Base-by-base conservation (phyloP, 2,113 vertebrate genomes). In the Brevimyrus niger region DNA sequence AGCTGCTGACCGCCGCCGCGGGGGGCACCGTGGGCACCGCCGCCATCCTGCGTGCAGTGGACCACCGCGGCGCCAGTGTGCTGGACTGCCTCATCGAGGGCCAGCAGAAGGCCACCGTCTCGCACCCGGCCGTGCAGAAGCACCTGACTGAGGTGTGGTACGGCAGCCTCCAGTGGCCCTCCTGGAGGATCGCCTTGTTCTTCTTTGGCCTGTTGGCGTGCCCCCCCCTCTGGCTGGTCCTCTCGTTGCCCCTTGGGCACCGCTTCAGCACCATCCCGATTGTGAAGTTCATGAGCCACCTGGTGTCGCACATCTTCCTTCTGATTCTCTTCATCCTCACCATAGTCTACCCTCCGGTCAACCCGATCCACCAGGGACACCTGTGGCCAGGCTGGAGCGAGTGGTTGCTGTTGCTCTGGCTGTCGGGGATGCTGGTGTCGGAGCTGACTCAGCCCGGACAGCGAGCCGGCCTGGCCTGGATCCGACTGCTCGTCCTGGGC, bases 211-310 rank as follows among this genome's bases (percentile, higher is more conserved):
- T 94, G 42, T 91, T 94, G 50, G n/a, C 92, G 0, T 95, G 93
- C 48, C 94, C 93, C 1, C 91, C 90, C 0, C 90, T 95, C 27
- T 94, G 94, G 94, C 87, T 94, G 82, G 86, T 51, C 7, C 92
- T 95, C 65, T 94, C 94, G 42, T 91, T 95, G 89, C 94, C 94
- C 1, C 90, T 93, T 46, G 92, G 88, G 73, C 92, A 94, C 91
- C 91, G 90, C 83, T 93, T 94, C 89, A 92, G 92, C 90, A 93
- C 90, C 48, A 92, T 94, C 87, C 94, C 94, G 17, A 93, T 95
- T 42, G 89, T 94, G 83, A 95, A 95, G 91, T 94, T 94, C 89
- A 94, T 94, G 93, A 94, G 92, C 88, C 92, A 95, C 46, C 91
- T 95, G 91, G 94, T 93, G 11, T 95, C 94, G 19, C 94, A 94